These are phyloP conservation scores for Drosophila mimica DNA, from an alignment of 2,888 invertebrate genomes.

Conservation along the genomic window DNA sequence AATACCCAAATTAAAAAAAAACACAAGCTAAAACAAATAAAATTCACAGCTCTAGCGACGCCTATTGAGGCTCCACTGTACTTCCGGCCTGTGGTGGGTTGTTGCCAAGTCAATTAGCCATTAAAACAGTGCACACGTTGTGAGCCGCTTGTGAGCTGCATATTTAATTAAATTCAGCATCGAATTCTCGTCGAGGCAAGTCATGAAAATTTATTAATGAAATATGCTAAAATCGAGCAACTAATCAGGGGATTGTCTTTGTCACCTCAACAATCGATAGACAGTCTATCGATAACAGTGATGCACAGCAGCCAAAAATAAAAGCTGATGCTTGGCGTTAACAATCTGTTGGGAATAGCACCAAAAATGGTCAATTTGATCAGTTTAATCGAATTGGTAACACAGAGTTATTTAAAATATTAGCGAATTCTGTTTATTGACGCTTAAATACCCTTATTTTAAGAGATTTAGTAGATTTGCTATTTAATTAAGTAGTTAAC, in stretches of 20 bases:
- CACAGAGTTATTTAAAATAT: background rate
- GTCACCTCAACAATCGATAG: conserved; percentile 24
- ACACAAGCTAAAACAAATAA: background rate
- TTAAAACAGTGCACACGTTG: conserved; percentile 64
- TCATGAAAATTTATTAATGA: conserved; percentile 60
- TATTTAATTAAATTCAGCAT: conserved; percentile 29
- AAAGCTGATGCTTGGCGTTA: conserved; percentile 45
- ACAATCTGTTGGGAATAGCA: background rate
- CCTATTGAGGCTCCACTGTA: conserved; percentile 45
- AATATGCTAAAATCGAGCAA: conserved; percentile 38
- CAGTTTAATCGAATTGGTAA: conserved; percentile 37
- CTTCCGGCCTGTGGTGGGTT: conserved; percentile 58
- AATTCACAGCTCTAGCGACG: conserved; percentile 9
- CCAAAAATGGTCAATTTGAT: conserved; percentile 40
- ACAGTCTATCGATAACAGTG: conserved; percentile 23
- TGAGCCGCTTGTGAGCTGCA: conserved; percentile 43
- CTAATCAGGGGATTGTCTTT: conserved; percentile 28
- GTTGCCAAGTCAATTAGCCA: conserved; percentile 69
- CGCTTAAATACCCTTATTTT: conserved; percentile 20
- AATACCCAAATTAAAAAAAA: background rate
- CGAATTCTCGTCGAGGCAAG: conserved; percentile 19
- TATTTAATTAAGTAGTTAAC: background rate
- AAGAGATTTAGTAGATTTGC: background rate
- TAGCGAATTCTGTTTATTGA: background rate
- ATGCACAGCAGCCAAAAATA: conserved; percentile 62